phyloP scores from a whole-genome alignment of 1,140 invertebrate species.

The Diuraphis noxia region DNA sequence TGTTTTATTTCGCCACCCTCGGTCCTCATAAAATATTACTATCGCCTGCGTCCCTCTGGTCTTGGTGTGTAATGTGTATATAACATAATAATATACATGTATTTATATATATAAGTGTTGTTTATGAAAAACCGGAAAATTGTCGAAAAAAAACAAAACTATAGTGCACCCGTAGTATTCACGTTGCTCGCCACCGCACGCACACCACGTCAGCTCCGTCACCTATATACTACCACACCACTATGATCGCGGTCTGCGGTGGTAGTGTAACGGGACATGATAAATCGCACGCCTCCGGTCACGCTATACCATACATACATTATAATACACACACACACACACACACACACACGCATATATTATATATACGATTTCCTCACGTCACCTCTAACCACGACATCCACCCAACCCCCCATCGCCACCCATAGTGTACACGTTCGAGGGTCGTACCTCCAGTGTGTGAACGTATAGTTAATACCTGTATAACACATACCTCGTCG shows the following conservation, averaged over 20 bases:
- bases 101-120: not conserved
- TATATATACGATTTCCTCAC: not conserved
- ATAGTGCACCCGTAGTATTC: not conserved
- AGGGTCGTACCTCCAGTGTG: not conserved
- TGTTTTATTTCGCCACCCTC: not conserved
- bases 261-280: slow-evolving; percentile 27
- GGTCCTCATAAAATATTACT: slow-evolving; percentile 36
- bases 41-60: not conserved
- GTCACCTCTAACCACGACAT: not conserved
- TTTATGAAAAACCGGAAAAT: slow-evolving; percentile 23
- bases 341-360: not conserved
- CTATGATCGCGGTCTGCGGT: slow-evolving; percentile 5
- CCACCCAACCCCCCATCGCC: too few species aligned
- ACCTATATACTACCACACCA: slow-evolving; percentile 1
- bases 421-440: not conserved
- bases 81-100: not conserved
- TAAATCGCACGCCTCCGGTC: slow-evolving; percentile 49
- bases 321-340: not conserved
- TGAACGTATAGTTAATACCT: not conserved
- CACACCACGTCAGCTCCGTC: not conserved
- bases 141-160: slow-evolving; percentile 27
- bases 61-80: not conserved
- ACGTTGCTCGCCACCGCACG: not conserved
- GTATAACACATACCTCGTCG: too few species aligned
- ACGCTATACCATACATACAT: slow-evolving; percentile 1